phyloP scores from a whole-genome alignment of 1,140 invertebrate species.

The Zaprionus gabonicus region DNA sequence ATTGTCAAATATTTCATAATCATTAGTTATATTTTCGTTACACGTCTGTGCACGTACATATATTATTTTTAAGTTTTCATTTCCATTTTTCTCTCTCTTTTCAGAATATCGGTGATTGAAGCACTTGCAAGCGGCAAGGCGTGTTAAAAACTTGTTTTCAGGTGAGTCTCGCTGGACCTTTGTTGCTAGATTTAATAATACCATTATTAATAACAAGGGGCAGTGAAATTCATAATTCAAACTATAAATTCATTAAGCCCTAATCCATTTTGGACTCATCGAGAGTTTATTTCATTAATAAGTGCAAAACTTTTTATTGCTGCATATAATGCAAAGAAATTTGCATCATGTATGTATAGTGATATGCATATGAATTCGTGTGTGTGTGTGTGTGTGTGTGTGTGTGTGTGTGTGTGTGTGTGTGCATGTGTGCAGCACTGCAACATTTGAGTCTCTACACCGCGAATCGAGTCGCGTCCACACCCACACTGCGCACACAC shows the following conservation, averaged over 20 bases:
- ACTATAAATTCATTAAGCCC: background rate
- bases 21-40: background rate
- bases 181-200: background rate
- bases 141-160: slow-evolving; percentile 24
- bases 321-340: background rate
- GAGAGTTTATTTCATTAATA: too few relatives aligned
- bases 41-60: background rate
- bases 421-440: slow-evolving; percentile 21
- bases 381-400: slow-evolving; percentile 24
- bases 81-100: slow-evolving; percentile 12
- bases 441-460: slow-evolving; percentile 64
- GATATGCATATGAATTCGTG: slow-evolving; percentile 16
- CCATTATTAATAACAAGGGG: too few relatives aligned
- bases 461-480: slow-evolving; percentile 46
- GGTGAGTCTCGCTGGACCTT: slow-evolving; percentile 21
- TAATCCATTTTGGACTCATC: too few relatives aligned
- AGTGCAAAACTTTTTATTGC: background rate
- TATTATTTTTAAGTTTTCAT: background rate
- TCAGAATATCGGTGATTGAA: slow-evolving; percentile 33
- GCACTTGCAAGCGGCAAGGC: slow-evolving; percentile 34
- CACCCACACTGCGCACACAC: slow-evolving; percentile 34
- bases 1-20: slow-evolving; percentile 4
- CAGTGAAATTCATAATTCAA: background rate
- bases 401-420: slow-evolving; percentile 42
- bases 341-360: background rate